Base-by-base conservation (phyloP, 2,797 vertebrate species). In the Oryzias dopingdopingensis region DNA sequence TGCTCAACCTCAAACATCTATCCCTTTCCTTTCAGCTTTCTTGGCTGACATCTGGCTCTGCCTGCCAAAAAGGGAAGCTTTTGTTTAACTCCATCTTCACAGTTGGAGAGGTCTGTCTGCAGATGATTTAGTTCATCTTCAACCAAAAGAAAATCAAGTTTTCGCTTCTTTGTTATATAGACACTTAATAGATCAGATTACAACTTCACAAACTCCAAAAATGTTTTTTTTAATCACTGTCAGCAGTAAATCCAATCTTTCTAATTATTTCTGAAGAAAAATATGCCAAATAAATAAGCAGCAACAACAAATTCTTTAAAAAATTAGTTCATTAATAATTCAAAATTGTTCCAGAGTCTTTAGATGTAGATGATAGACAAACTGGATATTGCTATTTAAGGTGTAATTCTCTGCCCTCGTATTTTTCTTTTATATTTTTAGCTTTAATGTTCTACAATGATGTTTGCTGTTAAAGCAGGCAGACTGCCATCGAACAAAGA, bases 21-120 rank as follows among this genome's bases (percentile, higher is more conserved):
- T 70, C 59, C 56, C 61, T 48, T 67, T 64, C 62, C 40, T 63
- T 72, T 72, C 47, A 57, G 59, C 72, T 80, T 68, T 50, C 53
- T 56, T 63, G 59, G 65, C 56, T 43, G 46, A 37, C 49, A 57
- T 20, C 44, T 18, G 44, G 10, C 18, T 59, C 43, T 43, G 59
- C 53, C 66, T 65, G 65, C 60, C 67, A 74, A 72, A 67, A 32
- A 68, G 52, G 37, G 8, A 29, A 43, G 65, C 69, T 50, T 68
- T 62, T 78, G 68, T 77, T 54, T 2, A 4, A 69, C 54, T 60
- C 55, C 13, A 42, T 13, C 17, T 13, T 67, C 18, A 49, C 1
- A 50, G 8, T 16, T 5, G 32, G 32, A 37, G 32, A 37, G 32
- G 10, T 37, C 13, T 13, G 32, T 10, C 32, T 13, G 32, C 12